These are phyloP conservation scores for Bimastos eiseni DNA, from an alignment of 2,888 invertebrate genomes.

Conservation along the genomic window DNA sequence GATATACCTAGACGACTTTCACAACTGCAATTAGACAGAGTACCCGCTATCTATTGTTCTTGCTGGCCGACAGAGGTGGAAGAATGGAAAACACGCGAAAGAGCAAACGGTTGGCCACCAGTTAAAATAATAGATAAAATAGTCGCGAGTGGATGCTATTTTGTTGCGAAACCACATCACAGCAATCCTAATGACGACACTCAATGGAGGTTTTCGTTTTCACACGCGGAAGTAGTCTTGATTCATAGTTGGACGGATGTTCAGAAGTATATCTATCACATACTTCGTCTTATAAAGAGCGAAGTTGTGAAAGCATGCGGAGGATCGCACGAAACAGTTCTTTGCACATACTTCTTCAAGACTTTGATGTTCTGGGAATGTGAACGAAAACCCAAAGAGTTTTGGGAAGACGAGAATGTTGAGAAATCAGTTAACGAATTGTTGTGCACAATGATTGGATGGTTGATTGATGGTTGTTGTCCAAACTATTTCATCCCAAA, in stretches of 20 bases:
- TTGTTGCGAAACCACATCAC: constrained; percentile 21
- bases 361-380: constrained; percentile 31
- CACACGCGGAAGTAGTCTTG: constrained; percentile 23
- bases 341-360: constrained; percentile 29
- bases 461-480: constrained; percentile 20
- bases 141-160: constrained; percentile 8
- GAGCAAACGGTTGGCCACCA: not conserved
- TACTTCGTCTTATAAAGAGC: constrained; percentile 16
- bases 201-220: constrained; percentile 29
- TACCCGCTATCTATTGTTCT: constrained; percentile 15
- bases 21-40: not conserved
- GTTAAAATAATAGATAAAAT: not conserved
- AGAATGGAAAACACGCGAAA: constrained; percentile 13
- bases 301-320: not conserved
- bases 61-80: constrained; percentile 24
- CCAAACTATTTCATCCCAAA: constrained; percentile 26
- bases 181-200: not conserved
- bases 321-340: not conserved
- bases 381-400: constrained; percentile 7
- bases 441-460: constrained; percentile 8
- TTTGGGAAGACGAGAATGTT: constrained; percentile 1
- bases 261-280: constrained; percentile 17
- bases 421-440: not conserved
- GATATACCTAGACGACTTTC: not conserved
- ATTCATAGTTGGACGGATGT: constrained; percentile 19